Evolutionary conservation across 2,797 vertebrate genomes (phyloP), one percentile per base, ranked within the genome.

Genomic region (Allobates femoralis): DNA sequence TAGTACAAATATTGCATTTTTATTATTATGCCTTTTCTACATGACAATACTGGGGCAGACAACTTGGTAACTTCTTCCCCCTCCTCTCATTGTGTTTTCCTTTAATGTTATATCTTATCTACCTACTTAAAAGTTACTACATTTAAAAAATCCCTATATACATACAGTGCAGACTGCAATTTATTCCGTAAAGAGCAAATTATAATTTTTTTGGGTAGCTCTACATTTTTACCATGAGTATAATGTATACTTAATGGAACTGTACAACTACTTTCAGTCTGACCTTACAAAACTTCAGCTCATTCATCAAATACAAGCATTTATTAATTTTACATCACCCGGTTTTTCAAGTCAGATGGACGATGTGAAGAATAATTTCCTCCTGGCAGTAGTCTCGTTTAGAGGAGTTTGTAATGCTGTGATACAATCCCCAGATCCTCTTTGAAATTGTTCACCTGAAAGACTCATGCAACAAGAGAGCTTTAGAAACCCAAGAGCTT

Each of bases 361-460:
- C 34, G 75, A 56, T 71, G 37, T 64, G n/a, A 55, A 46, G 28
- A 55, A 66, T 74, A 7, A 75, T 81, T 50, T 37, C 51, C 62
- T 73, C 37, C 32, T 71, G 37, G 19, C 66, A 80, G 78, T 51
- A 87, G 5, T 67, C 58, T 78, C 73, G 77, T 67, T 80, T 51
- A 80, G 66, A 85, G 55, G 79, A 74, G 30, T 37, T 76, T 76
- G 58, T 50, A 78, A 10, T 19, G 62, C 50, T 53, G 19, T 67
- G 50, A 69, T 50, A 69, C 62, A 83, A n/a, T 87, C 41, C 56
- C 41, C 19, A 67, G 71, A 53, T 77, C 32, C 76, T 78, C 34
- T 87, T 87, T 83, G 50, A 87, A 83, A 71, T 78, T 28, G 21
- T 62, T 87, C 51, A 79, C 73, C 37, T 71, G 62, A 58, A 71